phyloP scores from a whole-genome alignment of 2,797 vertebrate genomes.

The Mionectes olivaceus region DNA sequence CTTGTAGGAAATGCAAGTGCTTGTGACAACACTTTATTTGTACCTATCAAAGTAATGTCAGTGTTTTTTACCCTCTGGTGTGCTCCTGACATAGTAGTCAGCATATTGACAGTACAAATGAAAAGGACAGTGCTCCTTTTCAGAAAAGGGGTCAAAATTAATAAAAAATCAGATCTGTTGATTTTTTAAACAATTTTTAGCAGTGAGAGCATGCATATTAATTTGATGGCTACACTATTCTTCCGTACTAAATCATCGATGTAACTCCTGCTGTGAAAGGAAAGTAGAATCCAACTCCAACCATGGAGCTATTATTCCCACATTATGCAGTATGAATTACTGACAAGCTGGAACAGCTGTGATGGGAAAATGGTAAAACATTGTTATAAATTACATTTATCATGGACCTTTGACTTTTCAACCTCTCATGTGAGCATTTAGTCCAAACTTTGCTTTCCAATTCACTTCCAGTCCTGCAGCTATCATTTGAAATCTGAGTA shows the following conservation, averaged over 20 bases:
- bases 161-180: not conserved
- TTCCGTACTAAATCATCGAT: not conserved
- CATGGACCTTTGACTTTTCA: not conserved
- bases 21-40: not conserved
- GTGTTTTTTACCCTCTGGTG: not conserved
- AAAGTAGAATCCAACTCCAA: not conserved
- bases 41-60: not conserved
- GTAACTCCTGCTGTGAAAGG: not conserved
- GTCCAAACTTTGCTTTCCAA: not conserved
- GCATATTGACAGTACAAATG: not conserved
- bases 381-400: constrained; percentile 21
- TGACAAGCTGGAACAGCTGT: not conserved
- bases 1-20: not conserved
- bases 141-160: not conserved
- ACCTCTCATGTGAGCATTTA: not conserved
- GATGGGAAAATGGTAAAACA: not conserved
- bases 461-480: not conserved
- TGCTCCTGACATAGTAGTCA: not conserved
- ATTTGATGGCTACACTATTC: not conserved
- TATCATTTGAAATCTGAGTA: not conserved
- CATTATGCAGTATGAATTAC: not conserved
- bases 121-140: not conserved
- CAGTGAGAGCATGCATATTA: not conserved
- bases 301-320: not conserved
- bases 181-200: not conserved